Conservation (phyloP, 2,113 vertebrate species). For the Petaurus breviceps region DNA sequence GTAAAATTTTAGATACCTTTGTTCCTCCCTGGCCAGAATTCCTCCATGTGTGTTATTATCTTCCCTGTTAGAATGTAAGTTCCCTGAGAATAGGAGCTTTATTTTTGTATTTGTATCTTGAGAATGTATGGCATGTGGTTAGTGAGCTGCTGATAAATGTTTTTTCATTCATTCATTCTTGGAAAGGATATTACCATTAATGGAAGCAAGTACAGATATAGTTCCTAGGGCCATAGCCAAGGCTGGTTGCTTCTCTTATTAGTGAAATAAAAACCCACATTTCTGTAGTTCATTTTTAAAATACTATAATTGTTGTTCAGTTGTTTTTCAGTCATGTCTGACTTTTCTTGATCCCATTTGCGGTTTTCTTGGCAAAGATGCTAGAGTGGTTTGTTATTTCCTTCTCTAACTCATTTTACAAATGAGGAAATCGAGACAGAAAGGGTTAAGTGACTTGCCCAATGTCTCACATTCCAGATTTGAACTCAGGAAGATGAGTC, state of each 20-base stretch:
- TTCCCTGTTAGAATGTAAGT: neutral
- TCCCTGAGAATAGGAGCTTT: neutral
- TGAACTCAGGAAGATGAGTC: no score
- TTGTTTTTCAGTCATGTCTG: neutral
- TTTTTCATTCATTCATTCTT: neutral
- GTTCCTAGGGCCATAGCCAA: neutral
- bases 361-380: no score
- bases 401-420: no score
- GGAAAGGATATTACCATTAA: neutral
- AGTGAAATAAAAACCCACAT: neutral
- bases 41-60: neutral
- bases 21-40: neutral
- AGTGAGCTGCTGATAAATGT: neutral
- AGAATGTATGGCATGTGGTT: neutral
- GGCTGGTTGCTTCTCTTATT: neutral
- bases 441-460: no score
- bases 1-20: neutral
- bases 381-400: no score
- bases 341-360: neutral
- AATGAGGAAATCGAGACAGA: no score
- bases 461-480: no score
- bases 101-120: neutral
- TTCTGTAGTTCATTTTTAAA: neutral
- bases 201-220: neutral
- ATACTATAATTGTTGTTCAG: neutral